phyloP scores from a whole-genome alignment of 2,888 invertebrate species.

The Apamea sordens region DNA sequence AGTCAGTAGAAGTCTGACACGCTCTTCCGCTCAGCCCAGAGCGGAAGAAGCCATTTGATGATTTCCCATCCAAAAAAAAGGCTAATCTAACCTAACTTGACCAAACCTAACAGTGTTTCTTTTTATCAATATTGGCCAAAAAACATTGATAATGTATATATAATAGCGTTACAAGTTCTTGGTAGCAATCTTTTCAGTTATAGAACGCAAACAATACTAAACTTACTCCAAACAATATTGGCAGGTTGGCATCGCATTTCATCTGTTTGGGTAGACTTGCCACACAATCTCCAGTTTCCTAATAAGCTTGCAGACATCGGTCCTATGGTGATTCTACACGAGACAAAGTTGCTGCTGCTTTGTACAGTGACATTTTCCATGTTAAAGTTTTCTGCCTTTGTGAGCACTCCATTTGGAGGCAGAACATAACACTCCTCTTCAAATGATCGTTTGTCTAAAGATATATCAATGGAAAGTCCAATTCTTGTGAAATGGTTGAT shows the following conservation, averaged over 20 bases:
- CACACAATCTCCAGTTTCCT: constrained; percentile 64
- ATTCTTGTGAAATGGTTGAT: constrained; percentile 44
- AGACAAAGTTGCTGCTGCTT: constrained; percentile 58
- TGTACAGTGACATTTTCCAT: constrained; percentile 43
- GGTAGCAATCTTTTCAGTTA: background rate
- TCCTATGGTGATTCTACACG: constrained; percentile 66
- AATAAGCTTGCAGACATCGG: constrained; percentile 57
- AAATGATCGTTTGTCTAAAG: constrained; percentile 55
- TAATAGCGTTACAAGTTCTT: background rate
- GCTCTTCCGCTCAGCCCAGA: too few relatives aligned
- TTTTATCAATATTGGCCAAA: background rate
- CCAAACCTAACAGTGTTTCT: background rate
- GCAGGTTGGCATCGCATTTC: constrained; percentile 60
- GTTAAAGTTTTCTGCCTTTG: background rate
- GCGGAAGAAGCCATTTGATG: too few relatives aligned
- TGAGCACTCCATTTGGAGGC: constrained; percentile 43
- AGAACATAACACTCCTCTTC: constrained; percentile 57
- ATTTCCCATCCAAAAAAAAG: too few relatives aligned
- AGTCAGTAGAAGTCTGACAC: too few relatives aligned
- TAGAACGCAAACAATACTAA: background rate
- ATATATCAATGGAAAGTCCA: constrained; percentile 48
- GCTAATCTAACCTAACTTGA: too few relatives aligned
- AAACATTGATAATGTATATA: background rate
- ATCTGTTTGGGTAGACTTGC: constrained; percentile 26
- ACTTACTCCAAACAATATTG: constrained; percentile 63